These are phyloP conservation scores for Campoletis raptor DNA, from an alignment of 2,888 invertebrate genomes.

Conservation along the genomic window DNA sequence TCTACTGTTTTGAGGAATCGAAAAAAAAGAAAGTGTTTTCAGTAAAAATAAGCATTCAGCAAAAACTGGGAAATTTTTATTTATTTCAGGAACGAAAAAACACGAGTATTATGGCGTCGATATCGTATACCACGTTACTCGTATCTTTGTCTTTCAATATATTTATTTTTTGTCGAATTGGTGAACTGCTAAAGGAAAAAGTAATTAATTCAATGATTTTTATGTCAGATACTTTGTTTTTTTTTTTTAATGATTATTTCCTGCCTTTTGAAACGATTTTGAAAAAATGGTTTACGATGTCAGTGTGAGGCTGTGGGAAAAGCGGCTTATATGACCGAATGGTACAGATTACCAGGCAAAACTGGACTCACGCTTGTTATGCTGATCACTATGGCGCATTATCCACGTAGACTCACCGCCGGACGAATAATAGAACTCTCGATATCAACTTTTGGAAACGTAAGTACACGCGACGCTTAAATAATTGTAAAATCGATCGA, in stretches of 20 bases:
- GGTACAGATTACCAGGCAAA: conserved; percentile 67
- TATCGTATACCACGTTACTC: conserved; percentile 49
- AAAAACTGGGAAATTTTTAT: background rate
- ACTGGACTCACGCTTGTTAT: conserved; percentile 49
- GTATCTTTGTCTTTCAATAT: conserved; percentile 57
- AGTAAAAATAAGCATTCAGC: too few species aligned
- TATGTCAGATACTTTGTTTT: background rate
- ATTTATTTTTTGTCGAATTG: conserved; percentile 67
- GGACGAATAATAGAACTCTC: conserved; percentile 70
- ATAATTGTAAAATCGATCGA: background rate
- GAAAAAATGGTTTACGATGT: background rate
- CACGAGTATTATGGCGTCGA: conserved; percentile 44
- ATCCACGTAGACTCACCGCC: conserved; percentile 63
- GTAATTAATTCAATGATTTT: conserved; percentile 61
- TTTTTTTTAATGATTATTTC: background rate
- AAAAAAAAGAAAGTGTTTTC: too few species aligned
- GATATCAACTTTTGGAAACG: conserved; percentile 70
- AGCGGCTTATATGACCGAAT: conserved; percentile 70
- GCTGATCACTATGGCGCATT: conserved; percentile 57
- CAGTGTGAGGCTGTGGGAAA: conserved; percentile 74
- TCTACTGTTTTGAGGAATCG: background rate
- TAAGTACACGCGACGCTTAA: conserved; percentile 60
- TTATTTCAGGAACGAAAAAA: conserved; percentile 57
- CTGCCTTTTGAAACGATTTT: background rate
- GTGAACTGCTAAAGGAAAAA: conserved; percentile 76